Percentiles rank a stretch among this genome's conserved stretches.
Conservation (phyloP, 2,113 vertebrate species). For the Blennius ocellaris region DNA sequence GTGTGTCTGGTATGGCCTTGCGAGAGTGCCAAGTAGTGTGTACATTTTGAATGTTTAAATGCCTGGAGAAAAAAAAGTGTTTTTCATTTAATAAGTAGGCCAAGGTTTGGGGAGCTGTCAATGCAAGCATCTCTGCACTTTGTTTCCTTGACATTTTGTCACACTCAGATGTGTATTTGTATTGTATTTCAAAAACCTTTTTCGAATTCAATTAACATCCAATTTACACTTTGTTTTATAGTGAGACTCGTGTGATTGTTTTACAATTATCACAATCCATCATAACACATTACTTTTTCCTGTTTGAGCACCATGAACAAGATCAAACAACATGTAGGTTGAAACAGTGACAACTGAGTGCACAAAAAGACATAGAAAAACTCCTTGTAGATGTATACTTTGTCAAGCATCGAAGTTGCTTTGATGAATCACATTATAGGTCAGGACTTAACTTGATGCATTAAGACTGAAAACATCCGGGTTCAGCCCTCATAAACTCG, state of each 20-base stretch:
- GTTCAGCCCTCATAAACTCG: too few species aligned
- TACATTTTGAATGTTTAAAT: conserved; percentile 3
- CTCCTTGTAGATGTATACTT: too few species aligned
- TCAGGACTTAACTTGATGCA: too few species aligned
- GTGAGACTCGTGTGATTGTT: background rate
- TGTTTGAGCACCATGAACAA: too few species aligned
- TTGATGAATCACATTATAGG: too few species aligned
- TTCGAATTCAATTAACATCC: background rate
- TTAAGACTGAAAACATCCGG: too few species aligned
- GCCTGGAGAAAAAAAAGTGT: background rate
- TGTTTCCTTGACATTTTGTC: background rate
- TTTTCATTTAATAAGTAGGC: background rate
- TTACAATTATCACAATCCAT: background rate
- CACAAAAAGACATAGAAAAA: too few species aligned
- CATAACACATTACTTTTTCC: background rate
- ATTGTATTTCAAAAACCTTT: background rate
- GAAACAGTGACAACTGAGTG: background rate
- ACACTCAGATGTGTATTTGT: conserved; percentile 1
- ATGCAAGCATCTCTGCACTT: background rate
- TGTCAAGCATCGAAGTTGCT: too few species aligned
- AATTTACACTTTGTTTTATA: conserved; percentile 14
- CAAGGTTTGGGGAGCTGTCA: conserved; percentile 3
- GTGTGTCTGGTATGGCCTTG: too few species aligned
- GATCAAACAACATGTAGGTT: too few species aligned
- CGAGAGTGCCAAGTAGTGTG: too few species aligned